Percentiles rank a stretch among this genome's conserved stretches.
phyloP scores from a whole-genome alignment of 2,888 invertebrate genomes.

The Polylopha cassiicola region DNA sequence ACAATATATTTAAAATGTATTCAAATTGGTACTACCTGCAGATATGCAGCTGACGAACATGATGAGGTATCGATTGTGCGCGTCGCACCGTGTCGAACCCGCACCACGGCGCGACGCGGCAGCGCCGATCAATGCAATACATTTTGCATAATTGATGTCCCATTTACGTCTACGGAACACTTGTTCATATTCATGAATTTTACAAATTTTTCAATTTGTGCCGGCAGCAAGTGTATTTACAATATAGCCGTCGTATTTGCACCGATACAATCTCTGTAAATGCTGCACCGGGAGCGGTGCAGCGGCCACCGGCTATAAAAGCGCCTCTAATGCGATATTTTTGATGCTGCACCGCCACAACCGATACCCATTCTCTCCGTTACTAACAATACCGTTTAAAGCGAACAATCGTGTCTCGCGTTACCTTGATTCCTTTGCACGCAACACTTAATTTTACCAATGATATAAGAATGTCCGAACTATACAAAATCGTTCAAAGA shows the following conservation, averaged over 20 bases:
- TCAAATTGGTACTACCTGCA: conserved; percentile 22
- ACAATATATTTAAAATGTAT: conserved; percentile 7
- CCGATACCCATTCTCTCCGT: conserved; percentile 35
- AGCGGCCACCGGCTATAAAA: conserved; percentile 46
- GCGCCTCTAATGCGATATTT: conserved; percentile 56
- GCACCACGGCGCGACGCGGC: conserved; percentile 35
- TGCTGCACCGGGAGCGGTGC: conserved; percentile 46
- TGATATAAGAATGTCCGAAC: conserved; percentile 24
- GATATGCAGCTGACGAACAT: conserved; percentile 37
- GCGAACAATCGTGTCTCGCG: conserved; percentile 5
- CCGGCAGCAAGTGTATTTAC: conserved; percentile 65
- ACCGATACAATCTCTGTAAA: conserved; percentile 66
- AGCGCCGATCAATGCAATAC: conserved; percentile 59
- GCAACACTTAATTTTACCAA: not conserved
- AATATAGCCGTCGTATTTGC: conserved; percentile 60
- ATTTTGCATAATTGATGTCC: conserved; percentile 75
- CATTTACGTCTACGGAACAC: conserved; percentile 65
- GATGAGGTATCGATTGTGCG: conserved; percentile 30
- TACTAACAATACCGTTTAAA: conserved; percentile 8
- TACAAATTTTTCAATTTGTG: conserved; percentile 70
- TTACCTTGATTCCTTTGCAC: not conserved
- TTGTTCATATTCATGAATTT: conserved; percentile 76
- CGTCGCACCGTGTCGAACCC: conserved; percentile 41
- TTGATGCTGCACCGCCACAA: conserved; percentile 44
- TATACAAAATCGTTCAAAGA: conserved; percentile 58